Base-by-base conservation (phyloP, 2,113 vertebrate species). In the Orthochromis malagaraziensis region DNA sequence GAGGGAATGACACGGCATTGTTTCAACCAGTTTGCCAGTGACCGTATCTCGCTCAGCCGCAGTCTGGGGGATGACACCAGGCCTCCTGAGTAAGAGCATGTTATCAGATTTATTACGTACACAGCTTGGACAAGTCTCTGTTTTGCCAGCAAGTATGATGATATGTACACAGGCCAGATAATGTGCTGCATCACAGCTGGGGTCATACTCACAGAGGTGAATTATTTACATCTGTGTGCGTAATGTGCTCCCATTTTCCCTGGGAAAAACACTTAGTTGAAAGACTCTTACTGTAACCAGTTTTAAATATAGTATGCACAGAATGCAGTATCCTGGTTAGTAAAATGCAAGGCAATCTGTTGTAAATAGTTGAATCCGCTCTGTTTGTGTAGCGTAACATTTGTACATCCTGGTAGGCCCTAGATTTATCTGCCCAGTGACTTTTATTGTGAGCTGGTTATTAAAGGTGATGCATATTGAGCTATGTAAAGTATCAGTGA, bases 1-100 rank as follows among this genome's bases (percentile, higher is more conserved):
- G 92, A 92, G 1, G 98, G 98, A 13, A 98, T 97, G 55, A 97
- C 96, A n/a, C 97, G 97, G 14, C 97, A 99, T 89, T 99, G 99
- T 83, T 99, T 99, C 95, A 99, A 99, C 70, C 97, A 98, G 94
- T 99, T 97, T 84, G 98, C 98, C 94, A 99, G 97, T 26, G 98
- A 99, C 92, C 97, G 95, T 47, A 98, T 99, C 95, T 99, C 99
- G 3, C 96, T 99, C 40, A 98, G 98, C 91, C 96, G 99, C 0
- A 96, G 97, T 29, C 96, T 99, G 57, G 99, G 99, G 14, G 97
- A 98, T 0, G 99, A 99, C 96, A 98, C 97, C 1, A 96, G 99
- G 58, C 97, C 98, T 1, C 97, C 97, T 4, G 98, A 99, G 98
- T 99, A 96, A 98, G 98, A 85, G 4, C 57, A 16, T 21, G 5